These are phyloP conservation scores for Antechinus flavipes DNA, from an alignment of 2,113 vertebrate species.

Conservation along the genomic window DNA sequence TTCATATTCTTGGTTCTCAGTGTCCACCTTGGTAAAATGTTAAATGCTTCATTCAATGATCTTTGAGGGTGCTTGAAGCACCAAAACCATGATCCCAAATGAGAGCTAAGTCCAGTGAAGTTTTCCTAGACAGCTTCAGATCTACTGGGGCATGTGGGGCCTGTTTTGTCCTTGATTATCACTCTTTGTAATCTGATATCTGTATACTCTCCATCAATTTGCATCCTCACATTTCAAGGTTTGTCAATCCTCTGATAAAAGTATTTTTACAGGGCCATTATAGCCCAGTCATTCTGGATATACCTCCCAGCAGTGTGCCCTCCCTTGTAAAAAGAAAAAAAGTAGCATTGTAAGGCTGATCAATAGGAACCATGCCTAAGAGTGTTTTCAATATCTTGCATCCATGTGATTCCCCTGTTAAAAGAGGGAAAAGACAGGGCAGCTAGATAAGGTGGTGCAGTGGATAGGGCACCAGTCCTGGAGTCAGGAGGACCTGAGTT, in stretches of 20 bases:
- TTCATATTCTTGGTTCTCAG: background rate
- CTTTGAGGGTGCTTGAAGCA: background rate
- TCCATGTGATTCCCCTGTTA: background rate
- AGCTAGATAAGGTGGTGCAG: no score
- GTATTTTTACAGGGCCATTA: background rate
- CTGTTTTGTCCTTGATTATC: background rate
- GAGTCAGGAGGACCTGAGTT: no score
- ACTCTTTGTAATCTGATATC: background rate
- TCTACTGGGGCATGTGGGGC: background rate
- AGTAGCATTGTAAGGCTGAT: background rate
- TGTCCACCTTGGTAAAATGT: background rate
- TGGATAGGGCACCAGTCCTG: no score
- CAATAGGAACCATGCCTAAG: background rate
- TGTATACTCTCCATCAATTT: background rate
- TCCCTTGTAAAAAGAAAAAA: background rate
- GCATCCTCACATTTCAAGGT: background rate
- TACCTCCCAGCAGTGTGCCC: background rate
- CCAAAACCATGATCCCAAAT: background rate
- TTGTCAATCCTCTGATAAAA: background rate
- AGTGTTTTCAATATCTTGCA: background rate
- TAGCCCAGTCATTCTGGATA: background rate
- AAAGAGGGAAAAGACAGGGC: background rate
- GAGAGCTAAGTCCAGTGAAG: background rate
- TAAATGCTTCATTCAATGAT: background rate
- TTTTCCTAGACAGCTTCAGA: background rate